A percentile compares a stretch with the other conserved stretches of the same genome.
These are phyloP conservation scores for Diplazon laetatorius DNA, from an alignment of 2,888 invertebrate genomes.

Conservation along the genomic window DNA sequence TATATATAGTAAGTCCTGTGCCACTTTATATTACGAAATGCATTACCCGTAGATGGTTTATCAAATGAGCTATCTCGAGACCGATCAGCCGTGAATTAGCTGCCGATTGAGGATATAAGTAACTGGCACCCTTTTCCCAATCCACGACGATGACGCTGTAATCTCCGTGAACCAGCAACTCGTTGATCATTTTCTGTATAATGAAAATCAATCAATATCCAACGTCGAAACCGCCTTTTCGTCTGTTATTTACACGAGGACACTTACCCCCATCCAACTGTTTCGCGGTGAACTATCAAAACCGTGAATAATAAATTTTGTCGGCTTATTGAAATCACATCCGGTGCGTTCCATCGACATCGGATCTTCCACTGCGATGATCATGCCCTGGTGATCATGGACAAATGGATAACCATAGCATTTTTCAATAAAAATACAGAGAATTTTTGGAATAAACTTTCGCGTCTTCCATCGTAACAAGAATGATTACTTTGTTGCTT, in stretches of 20 bases:
- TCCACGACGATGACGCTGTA: slow-evolving; percentile 93
- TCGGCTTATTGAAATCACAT: slow-evolving; percentile 88
- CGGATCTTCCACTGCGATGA: slow-evolving; percentile 87
- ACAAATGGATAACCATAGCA: slow-evolving; percentile 34
- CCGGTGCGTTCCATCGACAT: slow-evolving; percentile 89
- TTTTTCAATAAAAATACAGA: slow-evolving; percentile 16
- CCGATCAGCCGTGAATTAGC: slow-evolving; percentile 94
- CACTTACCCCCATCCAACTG: slow-evolving; percentile 88
- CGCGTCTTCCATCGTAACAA: no score
- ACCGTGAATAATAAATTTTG: slow-evolving; percentile 94
- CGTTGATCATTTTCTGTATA: slow-evolving; percentile 89
- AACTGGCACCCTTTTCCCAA: slow-evolving; percentile 93
- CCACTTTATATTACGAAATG: no score
- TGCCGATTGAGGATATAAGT: slow-evolving; percentile 93
- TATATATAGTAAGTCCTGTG: no score
- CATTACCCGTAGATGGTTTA: slow-evolving; percentile 89
- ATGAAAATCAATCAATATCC: not conserved
- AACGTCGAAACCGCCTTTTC: no score
- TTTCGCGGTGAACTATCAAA: slow-evolving; percentile 94
- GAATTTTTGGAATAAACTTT: slow-evolving; percentile 32
- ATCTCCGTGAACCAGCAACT: slow-evolving; percentile 90
- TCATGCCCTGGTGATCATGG: slow-evolving; percentile 85
- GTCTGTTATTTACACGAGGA: no score
- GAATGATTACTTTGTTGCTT: slow-evolving; percentile 28
- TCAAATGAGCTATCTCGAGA: slow-evolving; percentile 90